Base-by-base conservation (phyloP, 2,113 vertebrate species). In the Ceratotherium simum region DNA sequence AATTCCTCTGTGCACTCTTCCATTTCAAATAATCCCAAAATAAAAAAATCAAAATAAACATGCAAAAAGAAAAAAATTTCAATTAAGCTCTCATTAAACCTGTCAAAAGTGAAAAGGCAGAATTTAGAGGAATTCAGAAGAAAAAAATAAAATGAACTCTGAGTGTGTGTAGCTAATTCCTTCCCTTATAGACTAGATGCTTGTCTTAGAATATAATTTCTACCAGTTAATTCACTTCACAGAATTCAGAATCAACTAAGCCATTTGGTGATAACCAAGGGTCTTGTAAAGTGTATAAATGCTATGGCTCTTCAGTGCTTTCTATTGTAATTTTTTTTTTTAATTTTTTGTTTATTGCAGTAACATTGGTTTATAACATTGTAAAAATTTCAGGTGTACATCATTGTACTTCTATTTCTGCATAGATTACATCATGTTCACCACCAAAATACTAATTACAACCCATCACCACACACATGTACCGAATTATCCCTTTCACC, bases 41-140 rank as follows among this genome's bases (percentile, higher is more conserved):
- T 3, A 7, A n/a, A 60, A 69, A 90, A 64, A 21, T 42, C 27
- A 70, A 91, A 91, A 48, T 62, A 48, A 83, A 46, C 67, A 67
- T 7, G 36, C 9, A 91, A 4, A 36, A 31, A 39, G 56, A 31
- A n/a, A 23, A 62, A 78, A 85, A 39, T 25, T 69, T 70, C 42
- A 60, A 10, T 79, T 70, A 79, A 70, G 11, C 8, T 79, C 13
- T 75, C 48, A 81, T 81, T 46, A 48, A 36, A 67, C 2, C 6
- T 58, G 12, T 36, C 25, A 58, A 80, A 92, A 48, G 48, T 18
- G 12, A 69, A 88, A 82, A 82, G 25, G 3, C 18, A 33, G 8
- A 76, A 65, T 46, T 65, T 82, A 58, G 18, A 92, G 4, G 12
- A 92, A 80, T 87, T 88, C n/a, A 95, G 54, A 87, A 95, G 29